These are phyloP conservation scores for Cryptus viduatorius DNA, from an alignment of 2,888 invertebrate genomes.

Conservation along the genomic window DNA sequence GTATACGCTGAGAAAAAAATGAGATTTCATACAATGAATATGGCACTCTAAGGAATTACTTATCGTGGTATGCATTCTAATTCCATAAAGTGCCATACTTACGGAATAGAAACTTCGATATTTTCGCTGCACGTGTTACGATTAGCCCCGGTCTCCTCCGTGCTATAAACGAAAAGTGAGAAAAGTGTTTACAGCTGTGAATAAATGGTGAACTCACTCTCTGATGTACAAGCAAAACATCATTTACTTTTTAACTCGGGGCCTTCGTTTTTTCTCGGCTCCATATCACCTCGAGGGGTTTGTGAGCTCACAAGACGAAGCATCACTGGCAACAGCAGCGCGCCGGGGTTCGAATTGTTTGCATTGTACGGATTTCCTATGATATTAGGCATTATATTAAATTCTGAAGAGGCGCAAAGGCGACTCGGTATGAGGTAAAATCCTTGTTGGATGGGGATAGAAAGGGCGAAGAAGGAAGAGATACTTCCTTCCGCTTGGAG, in stretches of 20 bases:
- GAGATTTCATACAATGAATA: no score
- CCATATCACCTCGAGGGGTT: conserved; percentile 8
- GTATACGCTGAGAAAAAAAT: no score
- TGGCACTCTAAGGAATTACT: no score
- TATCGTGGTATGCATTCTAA: no score
- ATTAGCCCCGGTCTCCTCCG: background rate
- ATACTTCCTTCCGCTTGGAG: conserved; percentile 73
- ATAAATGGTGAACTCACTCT: background rate
- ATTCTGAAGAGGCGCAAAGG: conserved; percentile 77
- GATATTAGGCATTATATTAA: conserved; percentile 82
- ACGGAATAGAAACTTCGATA: no score
- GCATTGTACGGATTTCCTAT: conserved; percentile 80
- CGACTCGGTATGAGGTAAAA: conserved; percentile 59
- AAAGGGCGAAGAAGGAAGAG: conserved; percentile 66
- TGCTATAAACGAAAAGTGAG: background rate
- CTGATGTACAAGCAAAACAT: conserved; percentile 10
- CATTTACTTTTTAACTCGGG: conserved; percentile 18
- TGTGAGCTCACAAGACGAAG: conserved; percentile 15
- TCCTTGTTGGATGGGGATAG: conserved; percentile 51
- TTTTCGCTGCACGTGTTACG: background rate
- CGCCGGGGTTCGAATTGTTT: conserved; percentile 79
- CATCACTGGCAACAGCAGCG: conserved; percentile 15
- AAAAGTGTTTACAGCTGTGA: background rate
- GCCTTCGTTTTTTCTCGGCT: conserved; percentile 4
- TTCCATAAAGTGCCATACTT: no score